phyloP scores from a whole-genome alignment of 1,140 invertebrate genomes.

The Daktulosphaira vitifoliae region DNA sequence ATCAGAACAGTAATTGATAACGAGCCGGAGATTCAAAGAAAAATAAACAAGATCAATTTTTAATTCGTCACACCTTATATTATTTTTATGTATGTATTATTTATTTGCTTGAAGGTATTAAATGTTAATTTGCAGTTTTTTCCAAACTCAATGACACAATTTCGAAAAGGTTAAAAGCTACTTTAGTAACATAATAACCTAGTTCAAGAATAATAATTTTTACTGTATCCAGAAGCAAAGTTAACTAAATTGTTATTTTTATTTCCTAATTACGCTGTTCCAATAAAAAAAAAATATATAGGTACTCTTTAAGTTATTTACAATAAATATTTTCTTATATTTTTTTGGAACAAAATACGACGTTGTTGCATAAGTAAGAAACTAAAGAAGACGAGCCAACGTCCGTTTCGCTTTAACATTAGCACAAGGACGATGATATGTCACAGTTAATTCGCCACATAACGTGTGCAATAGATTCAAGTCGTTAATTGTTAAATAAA shows the following conservation, averaged over 20 bases:
- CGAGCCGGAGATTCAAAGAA: too few relatives aligned
- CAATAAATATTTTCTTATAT: too few relatives aligned
- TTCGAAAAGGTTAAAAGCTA: background rate
- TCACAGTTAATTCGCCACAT: slow-evolving; percentile 1
- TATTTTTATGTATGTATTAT: too few relatives aligned
- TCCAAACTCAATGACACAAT: background rate
- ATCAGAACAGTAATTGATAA: too few relatives aligned
- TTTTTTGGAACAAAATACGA: too few relatives aligned
- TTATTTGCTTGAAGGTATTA: too few relatives aligned
- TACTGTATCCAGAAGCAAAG: too few relatives aligned
- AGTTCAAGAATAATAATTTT: background rate
- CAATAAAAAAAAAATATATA: too few relatives aligned
- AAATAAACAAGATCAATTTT: background rate
- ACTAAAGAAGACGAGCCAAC: slow-evolving; percentile 19
- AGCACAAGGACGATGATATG: slow-evolving; percentile 15
- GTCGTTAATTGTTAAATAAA: slow-evolving; percentile 16
- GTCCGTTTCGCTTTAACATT: slow-evolving; percentile 31
- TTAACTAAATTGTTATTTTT: too few relatives aligned
- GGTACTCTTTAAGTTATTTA: too few relatives aligned
- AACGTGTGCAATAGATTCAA: background rate
- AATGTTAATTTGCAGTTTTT: background rate
- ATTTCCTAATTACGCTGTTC: too few relatives aligned
- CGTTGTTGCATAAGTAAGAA: too few relatives aligned
- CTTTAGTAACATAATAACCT: background rate
- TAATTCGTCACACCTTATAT: background rate